Evolutionary conservation across 1,140 invertebrate species (phyloP), one percentile per base, ranked within the genome.

Genomic region (Drosophila oshimai): DNA sequence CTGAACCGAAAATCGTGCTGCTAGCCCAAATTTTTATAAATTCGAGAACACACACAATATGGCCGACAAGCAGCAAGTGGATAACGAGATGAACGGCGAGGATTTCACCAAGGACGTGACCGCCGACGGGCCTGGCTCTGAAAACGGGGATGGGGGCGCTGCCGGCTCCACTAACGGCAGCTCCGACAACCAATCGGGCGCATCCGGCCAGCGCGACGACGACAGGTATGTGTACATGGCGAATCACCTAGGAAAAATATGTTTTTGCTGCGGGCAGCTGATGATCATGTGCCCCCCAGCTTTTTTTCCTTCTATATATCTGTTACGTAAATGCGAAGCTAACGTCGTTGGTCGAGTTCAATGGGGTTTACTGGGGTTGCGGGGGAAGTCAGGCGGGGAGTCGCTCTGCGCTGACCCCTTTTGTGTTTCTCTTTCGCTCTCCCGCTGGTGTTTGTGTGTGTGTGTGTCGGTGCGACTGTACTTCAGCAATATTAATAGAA

Each of bases 61-160:
- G 89, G 74, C 89, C 58, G 89, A 90, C 33, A 87, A 90, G 13
- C 53, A 62, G 58, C 53, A 62, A 74, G 79, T 89, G 24, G 88
- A 90, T 17, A 75, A 49, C 39, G 88, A 90, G 50, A 87, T 89
- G 65, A 93, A 93, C 75, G 92, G 92, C 61, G 94, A 94, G 91
- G 94, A 95, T 90, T 95, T 95, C 92, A 94, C 94, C 83, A 93
- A 94, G 93, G 94, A 95, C 89, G 93, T 95, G 77, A 90, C 80
- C 64, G 79, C 86, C 46, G 92, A 93, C 74, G 92, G 92, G 72
- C 92, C 93, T 69, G 93, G 93, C 88, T 93, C 93, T 69, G 94
- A 93, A 90, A 93, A 93, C 78, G 94, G 93, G 80, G 92, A 93
- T 76, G 92, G 37, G 22, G 39, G 31, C 51, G 93, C 93, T 80